These are phyloP conservation scores for Aphelinus atriplicis DNA, from an alignment of 1,140 invertebrate genomes.

Conservation along the genomic window DNA sequence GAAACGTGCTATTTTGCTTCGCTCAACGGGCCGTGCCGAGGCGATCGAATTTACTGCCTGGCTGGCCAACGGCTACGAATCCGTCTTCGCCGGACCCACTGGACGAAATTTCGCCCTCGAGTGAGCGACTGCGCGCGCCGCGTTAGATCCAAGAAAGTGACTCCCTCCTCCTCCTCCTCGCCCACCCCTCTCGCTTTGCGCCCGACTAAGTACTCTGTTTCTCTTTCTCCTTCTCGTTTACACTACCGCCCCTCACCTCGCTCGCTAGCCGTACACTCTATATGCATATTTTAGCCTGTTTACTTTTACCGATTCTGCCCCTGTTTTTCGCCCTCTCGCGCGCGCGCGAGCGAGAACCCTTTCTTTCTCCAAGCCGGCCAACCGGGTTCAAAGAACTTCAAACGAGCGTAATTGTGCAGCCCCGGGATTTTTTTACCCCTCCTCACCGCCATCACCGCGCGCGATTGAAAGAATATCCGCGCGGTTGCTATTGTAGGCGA, in stretches of 20 bases:
- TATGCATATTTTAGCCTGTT: constrained; percentile 30
- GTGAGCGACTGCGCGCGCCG: neutral
- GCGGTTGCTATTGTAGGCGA: too few species aligned
- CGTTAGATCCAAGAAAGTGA: neutral
- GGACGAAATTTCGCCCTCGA: constrained; percentile 51
- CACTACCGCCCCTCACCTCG: neutral
- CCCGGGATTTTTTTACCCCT: too few species aligned
- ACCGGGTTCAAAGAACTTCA: constrained; percentile 6
- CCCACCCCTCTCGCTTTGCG: neutral
- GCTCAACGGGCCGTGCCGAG: constrained; percentile 8
- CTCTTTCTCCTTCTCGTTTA: neutral
- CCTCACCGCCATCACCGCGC: too few species aligned
- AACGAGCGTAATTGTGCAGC: neutral
- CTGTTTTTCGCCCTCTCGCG: neutral
- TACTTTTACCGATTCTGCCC: constrained; percentile 32
- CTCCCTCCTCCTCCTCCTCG: neutral
- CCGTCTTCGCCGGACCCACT: constrained; percentile 38
- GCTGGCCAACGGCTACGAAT: constrained; percentile 49
- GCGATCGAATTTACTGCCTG: constrained; percentile 57
- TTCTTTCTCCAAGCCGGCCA: too few species aligned
- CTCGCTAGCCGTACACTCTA: neutral
- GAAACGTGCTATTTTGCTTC: too few species aligned
- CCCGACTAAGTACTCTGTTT: constrained; percentile 9
- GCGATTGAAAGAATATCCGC: too few species aligned
- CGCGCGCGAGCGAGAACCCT: neutral